Evolutionary conservation across 1,140 invertebrate genomes (phyloP).

Genomic region (Papilio polyxenes): DNA sequence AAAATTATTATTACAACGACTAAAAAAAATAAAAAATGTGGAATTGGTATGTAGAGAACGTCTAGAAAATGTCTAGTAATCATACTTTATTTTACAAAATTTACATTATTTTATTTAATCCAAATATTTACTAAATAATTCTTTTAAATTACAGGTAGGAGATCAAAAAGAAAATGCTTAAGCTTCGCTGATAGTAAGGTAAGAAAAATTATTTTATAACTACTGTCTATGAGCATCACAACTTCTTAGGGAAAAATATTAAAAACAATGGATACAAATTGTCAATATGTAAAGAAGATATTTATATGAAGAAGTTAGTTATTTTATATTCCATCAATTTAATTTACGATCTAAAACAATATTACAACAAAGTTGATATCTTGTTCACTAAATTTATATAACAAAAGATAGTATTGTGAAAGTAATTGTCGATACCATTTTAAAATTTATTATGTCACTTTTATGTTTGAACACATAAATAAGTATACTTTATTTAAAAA

Average conservation of each 20-base stretch:
- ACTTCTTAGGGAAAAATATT: no score
- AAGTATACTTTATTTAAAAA: slow-evolving; percentile 33
- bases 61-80: no score
- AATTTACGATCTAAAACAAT: not conserved
- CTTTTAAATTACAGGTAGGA: not conserved
- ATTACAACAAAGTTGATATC: not conserved
- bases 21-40: no score
- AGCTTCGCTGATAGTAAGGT: slow-evolving; percentile 1
- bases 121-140: no score
- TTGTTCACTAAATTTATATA: slow-evolving; percentile 4
- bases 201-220: not conserved
- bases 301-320: no score
- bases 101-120: no score
- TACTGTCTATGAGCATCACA: no score
- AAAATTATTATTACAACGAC: no score
- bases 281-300: not conserved
- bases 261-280: not conserved
- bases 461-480: slow-evolving; percentile 27
- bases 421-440: slow-evolving; percentile 34
- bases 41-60: no score
- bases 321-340: not conserved
- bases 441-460: slow-evolving; percentile 33
- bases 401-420: slow-evolving; percentile 24
- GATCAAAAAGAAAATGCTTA: not conserved
- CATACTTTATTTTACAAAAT: no score